These are phyloP conservation scores for Dicrurus megarhynchus DNA, from an alignment of 2,113 vertebrate species.

Conservation along the genomic window DNA sequence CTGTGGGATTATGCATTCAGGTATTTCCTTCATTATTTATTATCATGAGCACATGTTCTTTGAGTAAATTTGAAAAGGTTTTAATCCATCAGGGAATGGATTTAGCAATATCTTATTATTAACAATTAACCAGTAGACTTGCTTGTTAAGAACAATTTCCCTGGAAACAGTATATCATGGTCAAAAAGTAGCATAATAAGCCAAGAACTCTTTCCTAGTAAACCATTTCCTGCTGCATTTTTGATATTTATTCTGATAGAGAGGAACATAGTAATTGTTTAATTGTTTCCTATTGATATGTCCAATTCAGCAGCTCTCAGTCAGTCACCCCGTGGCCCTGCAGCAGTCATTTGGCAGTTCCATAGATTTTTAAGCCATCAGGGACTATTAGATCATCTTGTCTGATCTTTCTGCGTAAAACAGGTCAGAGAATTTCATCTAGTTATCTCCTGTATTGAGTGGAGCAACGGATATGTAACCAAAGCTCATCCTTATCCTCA, in stretches of 20 bases:
- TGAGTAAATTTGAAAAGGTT: background rate
- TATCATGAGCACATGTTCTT: background rate
- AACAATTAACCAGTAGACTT: background rate
- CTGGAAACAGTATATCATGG: background rate
- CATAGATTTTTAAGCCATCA: constrained; percentile 26
- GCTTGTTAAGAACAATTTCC: background rate
- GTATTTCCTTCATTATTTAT: background rate
- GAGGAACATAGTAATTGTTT: background rate
- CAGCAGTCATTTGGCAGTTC: background rate
- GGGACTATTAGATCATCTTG: constrained; percentile 5
- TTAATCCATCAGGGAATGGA: background rate
- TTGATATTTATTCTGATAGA: background rate
- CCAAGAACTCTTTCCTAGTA: background rate
- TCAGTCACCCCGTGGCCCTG: background rate
- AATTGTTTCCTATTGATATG: background rate
- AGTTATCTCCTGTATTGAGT: background rate
- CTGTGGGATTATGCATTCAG: background rate
- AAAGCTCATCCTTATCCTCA: background rate
- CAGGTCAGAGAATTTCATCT: background rate
- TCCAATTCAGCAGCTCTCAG: background rate
- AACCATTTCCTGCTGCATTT: background rate
- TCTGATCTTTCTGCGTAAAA: background rate
- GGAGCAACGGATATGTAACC: background rate
- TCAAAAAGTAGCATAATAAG: background rate
- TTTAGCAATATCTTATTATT: background rate